Base-by-base conservation (phyloP, 1,140 invertebrate genomes). In the Rhyacophila brunnea region DNA sequence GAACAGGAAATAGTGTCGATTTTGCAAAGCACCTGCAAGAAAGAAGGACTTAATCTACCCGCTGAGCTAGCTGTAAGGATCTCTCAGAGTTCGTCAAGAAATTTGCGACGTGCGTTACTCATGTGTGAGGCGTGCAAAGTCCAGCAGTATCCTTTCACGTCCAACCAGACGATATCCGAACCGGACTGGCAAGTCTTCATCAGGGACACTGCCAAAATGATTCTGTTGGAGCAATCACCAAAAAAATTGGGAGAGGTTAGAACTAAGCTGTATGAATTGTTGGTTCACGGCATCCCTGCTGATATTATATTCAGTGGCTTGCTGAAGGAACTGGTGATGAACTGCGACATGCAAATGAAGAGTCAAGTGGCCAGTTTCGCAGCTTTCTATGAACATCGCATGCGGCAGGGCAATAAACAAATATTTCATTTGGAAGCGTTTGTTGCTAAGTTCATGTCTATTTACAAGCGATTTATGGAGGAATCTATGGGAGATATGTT, bases 391-490 rank as follows among this genome's bases (percentile, higher is more conserved):
- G 95, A 99, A 72, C 92, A 97, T 71, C 83, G 91, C 57, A 87
- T 98, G 81, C 86, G 90, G 66, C 80, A 87, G 42, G 95, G 96
- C 11, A 91, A 89, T 56, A 99, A 99, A 78, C 83, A 88, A n/a
- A 97, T 99, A 66, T 96, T 95, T 68, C 95, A 99, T 74, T 79
- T 99, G 34, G 96, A 99, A 79, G 94, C 95, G 13, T 99, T 99
- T 83, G 87, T 96, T 52, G 94, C 93, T 3, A 90, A 92, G 65
- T 98, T 97, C 74, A 99, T 99, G 96, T 84, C 86, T 17, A 86
- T 96, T 63, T 98, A 97, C 74, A 93, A 92, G 66, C 85, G 87
- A 66, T 93, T 90, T 72, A 81, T 93, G 60, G 87, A 90, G 68
- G 85, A 87, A 65, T 83, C 82, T 28, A 71, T 86, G 57, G 83